Evolutionary conservation across 2,113 vertebrate genomes (phyloP), one percentile per base, ranked within the genome.

Genomic region (Thryonomys swinderianus): DNA sequence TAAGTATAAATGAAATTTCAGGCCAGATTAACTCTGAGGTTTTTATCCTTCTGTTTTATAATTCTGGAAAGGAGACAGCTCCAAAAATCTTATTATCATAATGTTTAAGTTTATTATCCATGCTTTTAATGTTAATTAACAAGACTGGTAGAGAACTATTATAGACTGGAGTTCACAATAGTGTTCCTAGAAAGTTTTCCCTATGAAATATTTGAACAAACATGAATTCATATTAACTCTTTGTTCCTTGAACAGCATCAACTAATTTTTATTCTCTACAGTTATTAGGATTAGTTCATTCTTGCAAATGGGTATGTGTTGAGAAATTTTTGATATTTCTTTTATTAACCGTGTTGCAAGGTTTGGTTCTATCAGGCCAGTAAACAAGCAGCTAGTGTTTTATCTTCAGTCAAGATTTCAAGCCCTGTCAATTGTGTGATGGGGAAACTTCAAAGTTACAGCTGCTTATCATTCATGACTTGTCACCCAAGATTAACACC

Each of bases 401-500:
- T 85, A 90, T 83, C 55, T 78, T 23, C 73, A 66, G 88, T 80
- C 82, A 96, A 86, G 82, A 95, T 95, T 95, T 96, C 88, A 93
- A 64, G 82, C n/a, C 59, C 85, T 97, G 88, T 97, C 95, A 97
- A 93, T 88, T 86, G 17, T 84, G 64, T 81, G 57, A 89, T 78
- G 48, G 83, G 66, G 32, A 94, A 90, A 86, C 82, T 81, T 93
- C 42, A 61, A 84, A 96, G 91, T 86, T 95, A 93, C n/a, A 97
- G 74, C 73, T 97, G 74, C 66, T 96, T 93, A 78, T 97, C 85
- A 92, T 93, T 93, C 83, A 95, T 96, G 93, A 86, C 90, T 89
- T 97, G 95, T 97, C 96, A 96, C 34, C 79, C 59, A 92, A 95
- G 85, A 97, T 97, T 96, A 97, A 92, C 82, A 78, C 85, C 88